A percentile compares a stretch with the other conserved stretches of the same genome.
Conservation (phyloP, 2,113 vertebrate genomes). For the Mellivora capensis region DNA sequence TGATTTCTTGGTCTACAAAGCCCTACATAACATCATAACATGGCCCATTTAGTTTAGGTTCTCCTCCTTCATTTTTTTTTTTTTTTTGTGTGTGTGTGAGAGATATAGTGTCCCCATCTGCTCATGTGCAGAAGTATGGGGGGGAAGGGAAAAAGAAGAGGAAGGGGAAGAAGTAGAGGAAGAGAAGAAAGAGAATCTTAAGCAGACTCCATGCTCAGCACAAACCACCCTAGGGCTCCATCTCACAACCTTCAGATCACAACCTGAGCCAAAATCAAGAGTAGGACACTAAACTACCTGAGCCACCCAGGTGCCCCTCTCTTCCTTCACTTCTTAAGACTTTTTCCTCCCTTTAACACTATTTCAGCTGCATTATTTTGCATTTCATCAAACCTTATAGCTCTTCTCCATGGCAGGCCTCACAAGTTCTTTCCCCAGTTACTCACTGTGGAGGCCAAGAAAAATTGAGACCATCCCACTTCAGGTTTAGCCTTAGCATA, state of each 20-base stretch:
- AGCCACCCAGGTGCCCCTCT: not conserved
- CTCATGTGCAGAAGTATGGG: not conserved
- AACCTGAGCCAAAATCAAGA: not conserved
- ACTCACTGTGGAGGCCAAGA: too few species aligned
- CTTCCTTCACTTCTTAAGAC: not conserved
- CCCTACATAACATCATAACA: too few species aligned
- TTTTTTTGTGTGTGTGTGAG: not conserved
- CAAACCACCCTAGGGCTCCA: not conserved
- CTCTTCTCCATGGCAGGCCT: not conserved
- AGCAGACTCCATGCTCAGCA: not conserved
- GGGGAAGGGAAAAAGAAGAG: not conserved
- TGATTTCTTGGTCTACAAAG: too few species aligned
- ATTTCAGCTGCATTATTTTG: not conserved
- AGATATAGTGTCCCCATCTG: not conserved
- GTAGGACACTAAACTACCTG: not conserved
- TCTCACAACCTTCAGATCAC: not conserved
- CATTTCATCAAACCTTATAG: not conserved
- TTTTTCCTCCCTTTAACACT: not conserved
- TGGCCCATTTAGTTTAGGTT: too few species aligned
- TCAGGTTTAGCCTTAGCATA: too few species aligned
- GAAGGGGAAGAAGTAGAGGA: not conserved
- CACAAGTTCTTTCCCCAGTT: not conserved
- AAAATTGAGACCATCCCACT: too few species aligned
- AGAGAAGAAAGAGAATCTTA: not conserved
- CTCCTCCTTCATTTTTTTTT: not conserved